phyloP scores from a whole-genome alignment of 2,888 invertebrate genomes.

The Melanophora roralis region DNA sequence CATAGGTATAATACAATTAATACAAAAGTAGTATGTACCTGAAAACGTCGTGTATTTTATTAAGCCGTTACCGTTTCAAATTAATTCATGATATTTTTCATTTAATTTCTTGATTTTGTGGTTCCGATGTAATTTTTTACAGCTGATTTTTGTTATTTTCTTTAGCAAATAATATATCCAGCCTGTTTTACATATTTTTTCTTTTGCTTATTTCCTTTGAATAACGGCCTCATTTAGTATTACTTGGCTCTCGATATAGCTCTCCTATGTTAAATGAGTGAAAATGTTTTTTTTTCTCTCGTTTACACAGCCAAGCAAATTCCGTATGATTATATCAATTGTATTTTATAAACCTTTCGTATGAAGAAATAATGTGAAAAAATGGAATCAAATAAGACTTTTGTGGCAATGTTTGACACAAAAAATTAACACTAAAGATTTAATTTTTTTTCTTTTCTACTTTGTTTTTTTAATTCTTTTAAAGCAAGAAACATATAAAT shows the following conservation, averaged over 20 bases:
- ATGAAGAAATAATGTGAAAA: slow-evolving; percentile 15
- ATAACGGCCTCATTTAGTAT: slow-evolving; percentile 48
- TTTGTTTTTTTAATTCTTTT: slow-evolving; percentile 2
- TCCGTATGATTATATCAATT: slow-evolving; percentile 32
- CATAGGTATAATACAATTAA: background rate
- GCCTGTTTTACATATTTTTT: background rate
- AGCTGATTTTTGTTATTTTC: slow-evolving; percentile 60
- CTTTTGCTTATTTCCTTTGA: slow-evolving; percentile 6
- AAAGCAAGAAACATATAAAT: background rate
- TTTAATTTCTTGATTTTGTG: no score
- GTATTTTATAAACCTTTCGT: background rate
- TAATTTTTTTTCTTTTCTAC: slow-evolving; percentile 10
- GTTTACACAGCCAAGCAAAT: no score
- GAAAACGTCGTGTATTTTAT: no score
- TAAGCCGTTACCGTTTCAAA: no score
- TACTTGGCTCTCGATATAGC: background rate
- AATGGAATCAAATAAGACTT: background rate
- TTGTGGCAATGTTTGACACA: slow-evolving; percentile 25
- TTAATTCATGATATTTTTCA: no score
- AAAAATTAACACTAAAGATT: slow-evolving; percentile 31
- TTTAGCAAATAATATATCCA: slow-evolving; percentile 41
- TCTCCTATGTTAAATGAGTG: background rate
- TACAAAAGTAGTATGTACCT: no score
- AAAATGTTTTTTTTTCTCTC: background rate
- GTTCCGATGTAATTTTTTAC: slow-evolving; percentile 22